Evolutionary conservation across 2,888 invertebrate genomes (phyloP).

Genomic region (Piscicola geometra): DNA sequence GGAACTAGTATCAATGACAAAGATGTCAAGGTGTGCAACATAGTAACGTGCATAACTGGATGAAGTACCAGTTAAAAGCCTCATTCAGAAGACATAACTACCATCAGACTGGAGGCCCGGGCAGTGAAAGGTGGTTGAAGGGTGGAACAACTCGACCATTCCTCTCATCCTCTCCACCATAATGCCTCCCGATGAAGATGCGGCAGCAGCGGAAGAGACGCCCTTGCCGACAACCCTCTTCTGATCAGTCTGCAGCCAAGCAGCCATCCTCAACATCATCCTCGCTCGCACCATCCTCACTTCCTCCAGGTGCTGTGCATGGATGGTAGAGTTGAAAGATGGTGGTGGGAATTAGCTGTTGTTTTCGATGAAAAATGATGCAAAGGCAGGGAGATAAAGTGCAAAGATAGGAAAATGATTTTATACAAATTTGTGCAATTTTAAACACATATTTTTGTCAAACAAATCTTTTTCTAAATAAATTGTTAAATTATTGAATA

Average conservation of each 20-base stretch:
- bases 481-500: no score
- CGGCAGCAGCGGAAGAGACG: background rate
- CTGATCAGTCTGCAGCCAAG: conserved; percentile 53
- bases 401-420: no score
- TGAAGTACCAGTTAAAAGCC: no score
- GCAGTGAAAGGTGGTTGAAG: conserved; percentile 41
- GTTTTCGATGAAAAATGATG: background rate
- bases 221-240: no score
- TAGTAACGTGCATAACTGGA: no score
- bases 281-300: conserved; percentile 45
- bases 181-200: conserved; percentile 41
- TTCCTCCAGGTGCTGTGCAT: conserved; percentile 2
- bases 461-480: no score
- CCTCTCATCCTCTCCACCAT: background rate
- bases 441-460: no score
- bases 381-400: no score
- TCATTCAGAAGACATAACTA: no score
- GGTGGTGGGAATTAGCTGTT: background rate
- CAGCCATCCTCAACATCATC: conserved; percentile 54
- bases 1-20: no score
- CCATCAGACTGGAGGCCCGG: background rate
- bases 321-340: background rate
- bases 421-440: no score
- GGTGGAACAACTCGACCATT: conserved; percentile 40
- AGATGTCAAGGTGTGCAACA: no score